Percentiles rank a stretch among this genome's conserved stretches.
Conservation (phyloP, 2,888 invertebrate genomes). For the Dryocosmus kuriphilus region DNA sequence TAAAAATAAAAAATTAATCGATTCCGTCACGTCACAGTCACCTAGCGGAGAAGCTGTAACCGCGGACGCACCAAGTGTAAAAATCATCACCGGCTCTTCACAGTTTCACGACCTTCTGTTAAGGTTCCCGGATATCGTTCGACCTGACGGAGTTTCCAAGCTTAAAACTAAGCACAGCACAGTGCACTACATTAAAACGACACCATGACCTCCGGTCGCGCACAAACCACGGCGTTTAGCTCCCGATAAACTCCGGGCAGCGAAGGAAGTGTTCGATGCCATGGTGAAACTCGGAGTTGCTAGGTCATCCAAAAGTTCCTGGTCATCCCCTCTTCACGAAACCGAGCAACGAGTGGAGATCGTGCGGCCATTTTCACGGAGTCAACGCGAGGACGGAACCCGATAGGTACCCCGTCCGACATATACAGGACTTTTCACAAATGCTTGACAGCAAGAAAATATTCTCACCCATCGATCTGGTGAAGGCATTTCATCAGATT, state of each 20-base stretch:
- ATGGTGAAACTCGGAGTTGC: conserved; percentile 73
- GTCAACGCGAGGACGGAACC: conserved; percentile 60
- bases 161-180: neutral
- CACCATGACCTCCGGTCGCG: conserved; percentile 67
- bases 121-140: too few species aligned
- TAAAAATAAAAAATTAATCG: too few species aligned
- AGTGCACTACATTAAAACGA: conserved; percentile 63
- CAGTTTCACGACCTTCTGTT: too few species aligned
- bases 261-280: conserved; percentile 65
- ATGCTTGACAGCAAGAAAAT: conserved; percentile 55
- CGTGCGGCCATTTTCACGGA: conserved; percentile 62
- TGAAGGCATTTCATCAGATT: conserved; percentile 65
- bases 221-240: conserved; percentile 67
- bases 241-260: conserved; percentile 64
- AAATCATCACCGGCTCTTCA: too few species aligned
- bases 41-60: too few species aligned
- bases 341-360: conserved; percentile 54
- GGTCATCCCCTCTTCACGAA: conserved; percentile 74
- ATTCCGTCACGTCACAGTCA: too few species aligned
- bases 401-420: conserved; percentile 66
- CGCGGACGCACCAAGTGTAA: too few species aligned
- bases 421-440: conserved; percentile 63
- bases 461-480: conserved; percentile 61
- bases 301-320: conserved; percentile 72
- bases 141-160: too few species aligned